Evolutionary conservation across 2,888 invertebrate genomes (phyloP).

Genomic region (Aphodius sticticus): DNA sequence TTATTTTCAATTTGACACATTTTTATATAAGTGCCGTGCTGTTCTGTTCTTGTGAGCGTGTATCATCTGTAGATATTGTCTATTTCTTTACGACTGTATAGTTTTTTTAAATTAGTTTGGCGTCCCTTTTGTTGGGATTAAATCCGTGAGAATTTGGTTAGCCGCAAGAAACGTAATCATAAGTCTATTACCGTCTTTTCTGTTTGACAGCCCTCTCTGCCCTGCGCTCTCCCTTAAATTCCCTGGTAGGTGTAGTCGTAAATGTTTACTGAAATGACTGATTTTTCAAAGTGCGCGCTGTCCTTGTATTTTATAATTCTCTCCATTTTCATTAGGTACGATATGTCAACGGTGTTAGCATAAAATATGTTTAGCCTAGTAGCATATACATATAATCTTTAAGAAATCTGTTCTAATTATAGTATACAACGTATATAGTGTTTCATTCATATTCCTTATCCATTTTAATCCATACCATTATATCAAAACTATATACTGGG

Average conservation of each 20-base stretch:
- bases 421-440: neutral
- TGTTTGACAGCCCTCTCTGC: neutral
- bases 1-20: no score
- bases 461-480: neutral
- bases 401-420: conserved; percentile 4
- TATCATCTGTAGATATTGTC: neutral
- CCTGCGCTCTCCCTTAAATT: neutral
- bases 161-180: neutral
- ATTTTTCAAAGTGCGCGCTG: neutral
- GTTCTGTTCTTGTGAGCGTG: neutral
- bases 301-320: neutral
- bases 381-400: neutral
- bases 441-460: neutral
- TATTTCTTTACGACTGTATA: neutral
- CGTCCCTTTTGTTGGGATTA: neutral
- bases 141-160: neutral
- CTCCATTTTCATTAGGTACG: neutral
- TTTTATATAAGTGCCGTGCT: neutral
- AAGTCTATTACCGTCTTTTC: neutral
- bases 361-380: neutral
- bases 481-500: neutral
- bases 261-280: neutral
- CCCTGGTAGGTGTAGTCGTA: neutral
- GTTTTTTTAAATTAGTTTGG: neutral
- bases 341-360: neutral